These are phyloP conservation scores for Erythrocercus mccallii DNA, from an alignment of 2,113 vertebrate species.

Conservation along the genomic window DNA sequence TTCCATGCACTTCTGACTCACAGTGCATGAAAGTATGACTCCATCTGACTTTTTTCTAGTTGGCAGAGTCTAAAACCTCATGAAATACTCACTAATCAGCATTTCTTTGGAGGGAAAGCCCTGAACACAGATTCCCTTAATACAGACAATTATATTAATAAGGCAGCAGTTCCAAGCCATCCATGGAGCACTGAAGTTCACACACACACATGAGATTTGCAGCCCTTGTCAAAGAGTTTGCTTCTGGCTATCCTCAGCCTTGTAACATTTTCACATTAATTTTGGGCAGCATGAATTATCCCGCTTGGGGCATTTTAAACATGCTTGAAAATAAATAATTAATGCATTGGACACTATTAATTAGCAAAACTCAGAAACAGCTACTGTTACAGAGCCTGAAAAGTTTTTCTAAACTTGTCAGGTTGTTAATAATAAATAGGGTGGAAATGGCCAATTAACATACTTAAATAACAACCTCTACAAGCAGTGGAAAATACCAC, in stretches of 20 bases:
- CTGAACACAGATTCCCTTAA: not conserved
- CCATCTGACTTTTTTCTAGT: not conserved
- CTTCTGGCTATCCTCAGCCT: slow-evolving; percentile 15
- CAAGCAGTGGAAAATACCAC: not conserved
- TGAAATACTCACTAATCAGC: not conserved
- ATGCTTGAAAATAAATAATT: slow-evolving; percentile 51
- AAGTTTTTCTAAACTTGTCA: slow-evolving; percentile 58
- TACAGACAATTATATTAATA: not conserved
- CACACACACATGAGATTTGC: not conserved
- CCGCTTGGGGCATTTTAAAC: slow-evolving; percentile 17
- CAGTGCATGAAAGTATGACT: not conserved
- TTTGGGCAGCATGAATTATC: slow-evolving; percentile 37
- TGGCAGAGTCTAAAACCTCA: not conserved
- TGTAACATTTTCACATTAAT: slow-evolving; percentile 29
- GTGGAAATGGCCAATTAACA: slow-evolving; percentile 55
- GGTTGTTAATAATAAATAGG: slow-evolving; percentile 49
- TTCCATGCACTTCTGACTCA: not conserved
- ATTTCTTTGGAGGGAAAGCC: not conserved
- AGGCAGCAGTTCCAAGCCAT: not conserved
- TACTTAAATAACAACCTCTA: slow-evolving; percentile 31
- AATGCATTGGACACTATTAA: slow-evolving; percentile 40
- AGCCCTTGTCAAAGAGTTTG: slow-evolving; percentile 26
- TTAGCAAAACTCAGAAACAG: slow-evolving; percentile 45
- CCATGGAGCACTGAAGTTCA: not conserved
- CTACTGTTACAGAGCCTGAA: not conserved